Evolutionary conservation across 2,797 vertebrate species (phyloP), one percentile per base, ranked within the genome.

Genomic region (Sebastolobus altivelis): DNA sequence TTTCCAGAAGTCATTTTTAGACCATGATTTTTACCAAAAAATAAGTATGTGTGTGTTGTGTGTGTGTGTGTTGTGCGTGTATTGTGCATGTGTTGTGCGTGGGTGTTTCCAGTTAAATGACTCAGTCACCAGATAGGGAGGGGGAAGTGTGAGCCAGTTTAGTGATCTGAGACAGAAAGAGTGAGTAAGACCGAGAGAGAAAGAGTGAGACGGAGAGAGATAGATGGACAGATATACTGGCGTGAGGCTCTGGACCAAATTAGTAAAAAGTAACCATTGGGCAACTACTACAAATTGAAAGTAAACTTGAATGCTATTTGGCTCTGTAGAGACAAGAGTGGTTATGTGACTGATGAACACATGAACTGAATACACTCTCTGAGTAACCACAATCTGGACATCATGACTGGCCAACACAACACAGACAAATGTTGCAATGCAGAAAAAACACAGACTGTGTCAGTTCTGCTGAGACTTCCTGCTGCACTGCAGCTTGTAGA

Each of bases 31-130:
- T n/a, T 20, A 52, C 43, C 16, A 46, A 1, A 46, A 8, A 46
- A 46, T 2, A 2, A 52, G 18, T 1, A 18, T 4, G 9, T 38
- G 29, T 31, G 46, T 8, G 13, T 38, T 18, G 18, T 31, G 38
- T 8, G 38, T 49, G 52, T 62, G 46, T 25, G 25, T 22, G 16
- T 16, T 18, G 16, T 22, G 16, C 16, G 20, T 61, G 31, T 61
- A 16, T 20, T 22, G 20, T 25, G 62, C n/a, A 18, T 27, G 38
- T 35, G 31, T 54, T 38, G 2, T 72, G 70, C 3, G 76, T 72
- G 62, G 43, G 72, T 46, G 75, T 79, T 88, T 91, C 80, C 80
- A 73, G 75, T 74, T 62, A 82, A 62, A 70, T 80, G 77, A 66
- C 4, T 72, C 29, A 22, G 3, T 54, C 4, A 46, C 9, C 29